Evolutionary conservation across 2,113 vertebrate genomes (phyloP), one percentile per base, ranked within the genome.

Genomic region (Alexandromys fortis): DNA sequence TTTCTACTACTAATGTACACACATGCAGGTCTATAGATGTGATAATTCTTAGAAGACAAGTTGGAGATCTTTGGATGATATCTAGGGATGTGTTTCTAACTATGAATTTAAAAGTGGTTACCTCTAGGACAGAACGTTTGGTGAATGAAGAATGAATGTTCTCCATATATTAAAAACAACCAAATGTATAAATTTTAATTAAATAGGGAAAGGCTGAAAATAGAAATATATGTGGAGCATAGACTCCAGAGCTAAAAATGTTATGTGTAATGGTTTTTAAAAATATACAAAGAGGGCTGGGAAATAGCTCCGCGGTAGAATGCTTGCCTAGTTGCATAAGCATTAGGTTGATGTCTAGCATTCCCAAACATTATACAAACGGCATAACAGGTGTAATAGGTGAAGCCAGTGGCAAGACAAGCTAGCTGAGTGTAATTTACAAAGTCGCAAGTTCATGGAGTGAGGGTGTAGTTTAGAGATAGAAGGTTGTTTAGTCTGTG

Each of bases 31-130:
- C 52, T 73, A 26, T 72, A 58, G 49, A 42, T 70, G 61, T 2
- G n/a, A 86, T 35, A 45, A 89, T 68, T 95, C 45, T 89, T 94
- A 89, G 81, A 90, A 82, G 35, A 38, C 63, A 72, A 91, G 73
- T 5, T 65, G 45, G 72, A 91, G 68, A 94, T 77, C 68, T 92
- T 93, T 75, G 65, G 47, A 73, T 82, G 72, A 45, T 11, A 16
- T 72, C 63, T 85, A 77, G 65, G 52, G 52, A 70, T 83, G 19
- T n/a, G 47, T 88, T 89, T 73, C n/a, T 28, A 73, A 88, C 26
- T 88, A 11, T 73, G 49, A 88, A 58, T 68, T 58, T 38, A 73
- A 73, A 96, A 91, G 21, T 89, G 72, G 30, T 87, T 92, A n/a
- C 33, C 49, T 87, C 82, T 91, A 79, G 42, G 75, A 21, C 7